Base-by-base conservation (phyloP, 2,888 invertebrate genomes). In the Ennomos erosarius region DNA sequence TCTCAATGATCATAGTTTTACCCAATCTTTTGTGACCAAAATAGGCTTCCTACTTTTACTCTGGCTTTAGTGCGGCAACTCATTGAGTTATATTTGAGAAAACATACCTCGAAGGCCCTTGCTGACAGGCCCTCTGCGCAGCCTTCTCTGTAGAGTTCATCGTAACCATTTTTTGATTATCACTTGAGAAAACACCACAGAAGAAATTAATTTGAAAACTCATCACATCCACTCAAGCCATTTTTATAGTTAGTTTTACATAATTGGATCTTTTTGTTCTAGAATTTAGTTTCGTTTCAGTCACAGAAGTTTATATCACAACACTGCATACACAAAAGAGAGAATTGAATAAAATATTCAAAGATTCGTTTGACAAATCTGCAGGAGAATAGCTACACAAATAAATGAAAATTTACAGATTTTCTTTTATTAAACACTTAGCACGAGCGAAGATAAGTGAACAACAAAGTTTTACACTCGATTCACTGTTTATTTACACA, bases 101-200 rank as follows among this genome's bases (percentile, higher is more conserved):
- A 39, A 46, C 39, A 38, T 44, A 90, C 92, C 90, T 90, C 49
- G 92, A 92, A 55, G 92, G 92, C 69, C 88, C 93, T 76, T 93
- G 88, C 76, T 87, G 91, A 85, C 89, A 91, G 82, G 93, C 91
- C 85, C 91, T 92, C 81, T 93, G 89, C 78, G 92, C 88, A 78
- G 88, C 84, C 91, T 93, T 93, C 59, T 93, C 92, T 10, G 88
- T 84, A 64, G 92, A 90, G 65, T 91, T 92, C 92, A 93, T 92
- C 74, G 92, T 93, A 78, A 93, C 92, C 92, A 93, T 93, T 86
- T 80, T 92, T 52, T 63, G 57, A 53, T 59, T 68, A 58, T 51
- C 65, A 62, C 70, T 62, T 62, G 71, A 69, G 65, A 65, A 51
- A 61, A 64, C 58, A 59, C 67, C 71, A 69, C 70, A 70, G 13